Percentiles rank a stretch among this genome's conserved stretches.
phyloP scores from a whole-genome alignment of 2,888 invertebrate species.

The Drosophila neutralis region DNA sequence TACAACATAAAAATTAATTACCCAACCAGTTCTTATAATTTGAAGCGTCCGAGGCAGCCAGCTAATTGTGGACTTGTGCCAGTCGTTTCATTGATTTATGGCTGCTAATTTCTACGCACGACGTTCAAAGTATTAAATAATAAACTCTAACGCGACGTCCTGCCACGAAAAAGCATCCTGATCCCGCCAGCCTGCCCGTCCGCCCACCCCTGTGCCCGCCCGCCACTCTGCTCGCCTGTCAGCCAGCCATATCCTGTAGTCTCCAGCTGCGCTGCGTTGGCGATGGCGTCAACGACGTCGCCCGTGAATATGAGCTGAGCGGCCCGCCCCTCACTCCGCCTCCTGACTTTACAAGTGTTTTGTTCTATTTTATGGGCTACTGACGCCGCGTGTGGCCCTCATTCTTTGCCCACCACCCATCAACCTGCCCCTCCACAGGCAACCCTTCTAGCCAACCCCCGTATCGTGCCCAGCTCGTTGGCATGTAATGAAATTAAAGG shows the following conservation, averaged over 20 bases:
- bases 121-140: constrained; percentile 76
- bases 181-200: constrained; percentile 29
- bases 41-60: constrained; percentile 43
- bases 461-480: constrained; percentile 47
- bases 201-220: neutral
- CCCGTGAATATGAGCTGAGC: constrained; percentile 64
- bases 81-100: constrained; percentile 79
- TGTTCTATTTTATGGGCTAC: constrained; percentile 72
- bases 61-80: constrained; percentile 76
- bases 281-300: constrained; percentile 56
- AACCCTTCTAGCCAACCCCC: neutral
- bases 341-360: constrained; percentile 72
- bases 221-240: constrained; percentile 6
- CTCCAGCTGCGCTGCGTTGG: constrained; percentile 60
- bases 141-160: constrained; percentile 68
- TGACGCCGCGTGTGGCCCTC: constrained; percentile 49
- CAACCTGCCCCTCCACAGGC: neutral
- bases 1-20: constrained; percentile 65
- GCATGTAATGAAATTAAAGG: constrained; percentile 74
- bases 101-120: constrained; percentile 75
- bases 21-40: constrained; percentile 55
- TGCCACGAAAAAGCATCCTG: constrained; percentile 52
- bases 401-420: neutral
- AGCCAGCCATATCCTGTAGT: constrained; percentile 8
- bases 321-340: constrained; percentile 4